Conservation (phyloP, 2,797 vertebrate species). For the Pseudopleuronectes americanus region DNA sequence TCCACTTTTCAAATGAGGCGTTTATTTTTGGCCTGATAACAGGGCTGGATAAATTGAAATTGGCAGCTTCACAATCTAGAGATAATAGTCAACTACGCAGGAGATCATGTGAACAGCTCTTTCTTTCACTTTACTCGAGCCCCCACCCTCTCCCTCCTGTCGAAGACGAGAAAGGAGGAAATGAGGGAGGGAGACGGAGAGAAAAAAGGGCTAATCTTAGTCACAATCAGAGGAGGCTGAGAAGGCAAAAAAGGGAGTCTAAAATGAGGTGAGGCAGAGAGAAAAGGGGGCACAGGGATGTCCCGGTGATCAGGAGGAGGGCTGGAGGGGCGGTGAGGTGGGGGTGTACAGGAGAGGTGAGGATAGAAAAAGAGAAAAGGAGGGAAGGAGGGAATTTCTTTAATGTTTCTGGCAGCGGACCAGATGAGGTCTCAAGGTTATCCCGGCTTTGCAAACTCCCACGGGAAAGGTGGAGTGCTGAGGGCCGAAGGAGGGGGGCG, state of each 20-base stretch:
- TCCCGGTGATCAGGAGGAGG: conserved; percentile 78
- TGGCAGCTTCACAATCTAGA: conserved; percentile 86
- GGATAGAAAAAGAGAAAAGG: conserved; percentile 76
- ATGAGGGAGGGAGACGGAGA: conserved; percentile 68
- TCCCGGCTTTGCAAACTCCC: conserved; percentile 90
- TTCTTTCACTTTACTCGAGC: conserved; percentile 70
- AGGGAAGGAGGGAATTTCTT: conserved; percentile 80
- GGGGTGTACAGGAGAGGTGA: conserved; percentile 73
- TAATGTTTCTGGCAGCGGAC: conserved; percentile 90
- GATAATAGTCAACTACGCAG: conserved; percentile 80
- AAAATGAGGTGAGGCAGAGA: conserved; percentile 74
- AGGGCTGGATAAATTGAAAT: conserved; percentile 85
- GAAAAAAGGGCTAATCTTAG: conserved; percentile 83
- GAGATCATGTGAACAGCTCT: conserved; percentile 85
- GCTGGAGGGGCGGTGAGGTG: conserved; percentile 74
- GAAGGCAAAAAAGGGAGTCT: conserved; percentile 69
- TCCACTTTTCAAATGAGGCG: conserved; percentile 88
- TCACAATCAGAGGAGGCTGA: conserved; percentile 82
- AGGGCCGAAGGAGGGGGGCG: conserved; percentile 70
- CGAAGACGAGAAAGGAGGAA: conserved; percentile 75
- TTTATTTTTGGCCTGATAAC: conserved; percentile 87
- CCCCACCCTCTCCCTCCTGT: conserved; percentile 70
- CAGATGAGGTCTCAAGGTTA: conserved; percentile 91
- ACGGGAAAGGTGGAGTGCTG: conserved; percentile 91
- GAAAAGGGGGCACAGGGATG: conserved; percentile 75